Evolutionary conservation across 2,113 vertebrate genomes (phyloP).

Genomic region (Jacana jacana): DNA sequence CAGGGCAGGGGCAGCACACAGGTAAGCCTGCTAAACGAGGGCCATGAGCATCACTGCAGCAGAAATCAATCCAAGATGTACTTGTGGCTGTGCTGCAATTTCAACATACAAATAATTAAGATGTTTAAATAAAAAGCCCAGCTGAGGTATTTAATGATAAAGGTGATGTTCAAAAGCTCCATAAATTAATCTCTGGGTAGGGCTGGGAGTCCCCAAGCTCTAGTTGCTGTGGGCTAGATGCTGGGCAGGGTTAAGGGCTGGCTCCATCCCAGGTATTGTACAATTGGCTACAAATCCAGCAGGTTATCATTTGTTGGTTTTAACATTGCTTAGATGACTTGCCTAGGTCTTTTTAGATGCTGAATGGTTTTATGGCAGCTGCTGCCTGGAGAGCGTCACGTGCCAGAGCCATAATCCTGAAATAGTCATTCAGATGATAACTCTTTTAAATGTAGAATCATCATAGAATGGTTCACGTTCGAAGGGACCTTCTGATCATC

Average conservation of each 20-base stretch:
- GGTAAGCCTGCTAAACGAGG: not conserved
- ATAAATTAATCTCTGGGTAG: not conserved
- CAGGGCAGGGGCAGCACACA: not conserved
- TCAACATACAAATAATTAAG: not conserved
- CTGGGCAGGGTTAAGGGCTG: not conserved
- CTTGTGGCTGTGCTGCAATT: not conserved
- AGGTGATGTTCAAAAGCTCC: not conserved
- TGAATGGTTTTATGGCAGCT: not conserved
- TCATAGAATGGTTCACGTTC: no score
- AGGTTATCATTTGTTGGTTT: not conserved
- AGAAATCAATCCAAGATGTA: not conserved
- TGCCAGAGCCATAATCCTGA: not conserved
- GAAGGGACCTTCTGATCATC: no score
- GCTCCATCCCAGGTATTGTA: not conserved
- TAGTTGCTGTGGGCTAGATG: not conserved
- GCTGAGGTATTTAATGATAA: not conserved
- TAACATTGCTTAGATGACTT: not conserved
- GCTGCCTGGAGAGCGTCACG: not conserved
- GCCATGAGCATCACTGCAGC: accelerated
- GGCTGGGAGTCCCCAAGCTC: not conserved
- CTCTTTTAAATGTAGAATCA: not conserved
- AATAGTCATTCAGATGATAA: not conserved
- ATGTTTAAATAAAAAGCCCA: not conserved
- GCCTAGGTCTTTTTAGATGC: not conserved
- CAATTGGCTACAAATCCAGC: not conserved